Conservation (phyloP, 2,888 invertebrate genomes). For the Deroplatys truncata region DNA sequence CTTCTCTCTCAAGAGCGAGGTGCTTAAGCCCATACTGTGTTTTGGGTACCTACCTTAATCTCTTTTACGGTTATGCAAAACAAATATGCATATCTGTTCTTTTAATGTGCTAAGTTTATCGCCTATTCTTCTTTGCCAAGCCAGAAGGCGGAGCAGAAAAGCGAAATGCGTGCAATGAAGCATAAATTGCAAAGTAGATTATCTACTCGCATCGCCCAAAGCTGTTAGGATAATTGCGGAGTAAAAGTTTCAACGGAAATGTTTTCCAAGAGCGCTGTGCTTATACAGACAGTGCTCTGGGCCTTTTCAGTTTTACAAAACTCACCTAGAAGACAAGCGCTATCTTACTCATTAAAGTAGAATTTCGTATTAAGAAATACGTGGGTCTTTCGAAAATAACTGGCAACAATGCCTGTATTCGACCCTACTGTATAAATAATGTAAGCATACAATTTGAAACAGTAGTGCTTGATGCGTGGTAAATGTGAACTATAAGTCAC, state of each 20-base stretch:
- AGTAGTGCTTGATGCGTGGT: no score
- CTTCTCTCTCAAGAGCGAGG: not conserved
- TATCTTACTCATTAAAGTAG: not conserved
- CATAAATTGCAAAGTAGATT: not conserved
- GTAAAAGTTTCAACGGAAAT: not conserved
- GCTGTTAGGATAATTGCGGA: not conserved
- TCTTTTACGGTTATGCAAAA: not conserved
- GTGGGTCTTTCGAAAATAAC: no score
- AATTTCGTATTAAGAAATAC: not conserved
- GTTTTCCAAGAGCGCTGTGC: not conserved
- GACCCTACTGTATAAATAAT: no score
- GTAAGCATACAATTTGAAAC: no score
- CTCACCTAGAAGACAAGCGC: not conserved
- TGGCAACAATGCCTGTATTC: no score
- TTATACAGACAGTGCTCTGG: not conserved
- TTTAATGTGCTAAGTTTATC: not conserved
- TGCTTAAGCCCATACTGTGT: not conserved
- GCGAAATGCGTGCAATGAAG: not conserved
- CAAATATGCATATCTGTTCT: not conserved
- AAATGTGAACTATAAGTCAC: no score
- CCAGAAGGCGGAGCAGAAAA: not conserved
- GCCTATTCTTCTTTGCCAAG: not conserved
- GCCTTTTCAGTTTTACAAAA: not conserved
- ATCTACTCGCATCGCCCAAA: not conserved
- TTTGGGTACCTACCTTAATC: not conserved